phyloP scores from a whole-genome alignment of 2,113 vertebrate genomes.

The Corythaeola cristata region DNA sequence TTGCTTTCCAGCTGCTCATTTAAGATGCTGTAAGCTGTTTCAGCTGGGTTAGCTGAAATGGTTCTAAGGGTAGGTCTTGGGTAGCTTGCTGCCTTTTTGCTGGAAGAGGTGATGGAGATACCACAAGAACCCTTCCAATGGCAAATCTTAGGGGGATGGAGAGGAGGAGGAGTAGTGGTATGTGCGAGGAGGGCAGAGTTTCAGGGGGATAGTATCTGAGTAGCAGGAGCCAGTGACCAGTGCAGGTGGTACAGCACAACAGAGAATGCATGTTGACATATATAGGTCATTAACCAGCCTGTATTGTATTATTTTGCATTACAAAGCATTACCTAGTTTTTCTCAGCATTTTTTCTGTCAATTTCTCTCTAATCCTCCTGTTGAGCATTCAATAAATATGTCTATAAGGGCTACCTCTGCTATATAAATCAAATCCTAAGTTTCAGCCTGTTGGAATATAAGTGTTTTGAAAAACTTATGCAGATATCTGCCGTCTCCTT shows the following conservation, averaged over 20 bases:
- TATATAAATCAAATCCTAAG: not conserved
- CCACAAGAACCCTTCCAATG: not conserved
- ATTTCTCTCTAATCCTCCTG: not conserved
- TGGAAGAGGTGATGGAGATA: not conserved
- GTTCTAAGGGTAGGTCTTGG: not conserved
- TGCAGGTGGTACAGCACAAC: not conserved
- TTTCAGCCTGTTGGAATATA: not conserved
- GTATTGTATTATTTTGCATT: not conserved
- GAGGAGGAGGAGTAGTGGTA: not conserved
- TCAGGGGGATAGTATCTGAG: accelerated
- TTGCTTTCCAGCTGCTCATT: not conserved
- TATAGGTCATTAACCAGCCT: not conserved
- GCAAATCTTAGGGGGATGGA: not conserved
- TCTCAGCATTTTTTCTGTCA: not conserved
- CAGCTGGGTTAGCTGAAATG: not conserved
- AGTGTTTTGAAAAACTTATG: not conserved
- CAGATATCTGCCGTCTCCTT: not conserved
- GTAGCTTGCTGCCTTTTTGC: not conserved
- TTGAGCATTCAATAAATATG: not conserved
- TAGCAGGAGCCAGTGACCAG: not conserved
- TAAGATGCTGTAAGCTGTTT: not conserved
- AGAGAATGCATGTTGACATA: not conserved
- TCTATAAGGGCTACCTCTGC: not conserved
- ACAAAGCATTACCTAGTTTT: not conserved
- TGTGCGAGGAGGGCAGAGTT: not conserved